Conservation (phyloP, 2,113 vertebrate species). For the Polyodon spathula region DNA sequence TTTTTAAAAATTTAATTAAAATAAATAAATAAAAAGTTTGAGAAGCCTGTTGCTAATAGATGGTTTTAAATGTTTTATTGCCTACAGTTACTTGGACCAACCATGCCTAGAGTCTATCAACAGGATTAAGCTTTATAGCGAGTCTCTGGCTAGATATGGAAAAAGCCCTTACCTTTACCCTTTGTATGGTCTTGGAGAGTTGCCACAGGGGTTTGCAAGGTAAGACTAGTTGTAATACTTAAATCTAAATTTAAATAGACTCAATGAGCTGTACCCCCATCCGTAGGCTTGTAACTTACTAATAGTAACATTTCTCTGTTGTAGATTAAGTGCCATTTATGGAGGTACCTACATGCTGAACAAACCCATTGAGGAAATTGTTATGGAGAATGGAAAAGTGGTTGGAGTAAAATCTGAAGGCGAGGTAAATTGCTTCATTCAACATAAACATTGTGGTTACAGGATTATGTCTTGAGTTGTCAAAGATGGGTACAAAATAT, state of each 20-base stretch:
- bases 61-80: neutral
- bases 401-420: conserved; percentile 84
- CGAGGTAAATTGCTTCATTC: conserved; percentile 51
- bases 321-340: conserved; percentile 81
- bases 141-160: conserved; percentile 46
- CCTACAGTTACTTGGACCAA: conserved; percentile 53
- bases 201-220: conserved; percentile 59
- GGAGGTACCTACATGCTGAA: conserved; percentile 85
- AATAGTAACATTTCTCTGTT: neutral
- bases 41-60: no score
- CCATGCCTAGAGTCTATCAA: conserved; percentile 50
- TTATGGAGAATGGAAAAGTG: conserved; percentile 78
- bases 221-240: conserved; percentile 19
- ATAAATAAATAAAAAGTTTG: no score
- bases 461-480: no score
- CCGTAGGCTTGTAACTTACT: neutral
- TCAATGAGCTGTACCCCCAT: neutral
- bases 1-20: no score
- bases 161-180: conserved; percentile 59
- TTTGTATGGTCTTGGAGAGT: conserved; percentile 52
- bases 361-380: conserved; percentile 80
- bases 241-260: neutral
- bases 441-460: no score
- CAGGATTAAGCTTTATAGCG: conserved; percentile 49
- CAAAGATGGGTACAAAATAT: no score